Evolutionary conservation across 2,888 invertebrate genomes (phyloP).

Genomic region (Meandrusa payeni): DNA sequence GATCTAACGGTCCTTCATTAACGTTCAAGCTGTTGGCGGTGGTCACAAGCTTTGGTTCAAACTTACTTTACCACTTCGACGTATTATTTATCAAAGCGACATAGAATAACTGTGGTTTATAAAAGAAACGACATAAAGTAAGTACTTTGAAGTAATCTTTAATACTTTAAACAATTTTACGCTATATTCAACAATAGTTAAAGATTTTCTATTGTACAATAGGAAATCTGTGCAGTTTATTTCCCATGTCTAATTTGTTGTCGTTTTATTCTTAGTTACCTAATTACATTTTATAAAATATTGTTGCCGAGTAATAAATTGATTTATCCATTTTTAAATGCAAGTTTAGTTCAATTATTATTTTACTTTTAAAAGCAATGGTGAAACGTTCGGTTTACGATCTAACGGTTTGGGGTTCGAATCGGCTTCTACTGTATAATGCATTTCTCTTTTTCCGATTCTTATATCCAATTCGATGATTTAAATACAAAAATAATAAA

Average conservation of each 20-base stretch:
- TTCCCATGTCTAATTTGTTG: conserved; percentile 16
- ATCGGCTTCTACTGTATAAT: no score
- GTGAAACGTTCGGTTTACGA: no score
- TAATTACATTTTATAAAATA: no score
- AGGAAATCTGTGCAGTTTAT: conserved; percentile 1
- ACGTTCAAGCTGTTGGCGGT: background rate
- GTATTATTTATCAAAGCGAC: background rate
- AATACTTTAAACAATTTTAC: conserved; percentile 1
- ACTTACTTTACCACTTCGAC: background rate
- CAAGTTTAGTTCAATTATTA: no score
- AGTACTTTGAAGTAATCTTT: conserved; percentile 2
- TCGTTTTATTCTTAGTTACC: no score
- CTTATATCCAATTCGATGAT: no score
- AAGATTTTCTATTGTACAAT: conserved; percentile 5
- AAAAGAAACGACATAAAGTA: conserved; percentile 1
- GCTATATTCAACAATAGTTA: conserved; percentile 14
- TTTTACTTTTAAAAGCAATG: no score
- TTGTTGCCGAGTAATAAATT: no score
- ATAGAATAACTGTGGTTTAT: conserved; percentile 3
- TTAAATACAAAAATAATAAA: no score
- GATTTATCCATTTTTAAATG: no score
- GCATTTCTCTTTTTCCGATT: no score
- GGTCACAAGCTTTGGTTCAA: background rate
- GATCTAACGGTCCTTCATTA: conserved; percentile 8
- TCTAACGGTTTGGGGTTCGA: no score